Evolutionary conservation across 1,140 invertebrate genomes (phyloP), one percentile per base, ranked within the genome.

Genomic region (Pinna nobilis): DNA sequence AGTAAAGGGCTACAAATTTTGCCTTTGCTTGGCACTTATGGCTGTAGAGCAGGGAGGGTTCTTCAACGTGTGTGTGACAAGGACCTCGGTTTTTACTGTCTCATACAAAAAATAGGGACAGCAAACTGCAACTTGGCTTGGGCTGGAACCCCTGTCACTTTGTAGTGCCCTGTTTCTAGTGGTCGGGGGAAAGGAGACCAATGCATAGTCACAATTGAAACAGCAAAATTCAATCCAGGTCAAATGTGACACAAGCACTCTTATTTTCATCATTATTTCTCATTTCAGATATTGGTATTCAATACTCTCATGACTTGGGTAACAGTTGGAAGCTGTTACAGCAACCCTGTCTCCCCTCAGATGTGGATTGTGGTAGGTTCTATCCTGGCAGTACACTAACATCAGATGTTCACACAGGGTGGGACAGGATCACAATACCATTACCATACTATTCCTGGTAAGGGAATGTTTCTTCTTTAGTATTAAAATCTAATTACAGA

Each of bases 251-350:
- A 18, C 1, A 47, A 4, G 15, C 15, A 47, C 15, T 47, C 20
- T 47, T 13, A 18, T 47, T 6, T 1, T n/a, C 13, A 25, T 51
- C 28, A 2, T 6, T 28, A 51, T 28, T 51, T 5, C 2, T 18
- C 41, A 51, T 51, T 59, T 35, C 32, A 85, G 86, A 70, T 44
- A 72, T 87, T 18, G 51, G 76, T 2, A 70, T 88, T 5, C 55
- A 86, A 65, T 88, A 82, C 59, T 87, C 86, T 1, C 67, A 84
- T 32, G 86, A 88, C 67, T 82, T 84, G 78, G 87, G 87, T 20
- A 83, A 83, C 20, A 87, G 81, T 0, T 88, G 87, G 87, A 68
- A 77, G 32, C 74, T 84, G 30, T 51, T 88, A 6, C 59, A 70
- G 35, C 59, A 69, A 41, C 74, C 81, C 2, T 88, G 86, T 74